These are phyloP conservation scores for Nomada ruficornis DNA, from an alignment of 2,888 invertebrate species.

Conservation along the genomic window DNA sequence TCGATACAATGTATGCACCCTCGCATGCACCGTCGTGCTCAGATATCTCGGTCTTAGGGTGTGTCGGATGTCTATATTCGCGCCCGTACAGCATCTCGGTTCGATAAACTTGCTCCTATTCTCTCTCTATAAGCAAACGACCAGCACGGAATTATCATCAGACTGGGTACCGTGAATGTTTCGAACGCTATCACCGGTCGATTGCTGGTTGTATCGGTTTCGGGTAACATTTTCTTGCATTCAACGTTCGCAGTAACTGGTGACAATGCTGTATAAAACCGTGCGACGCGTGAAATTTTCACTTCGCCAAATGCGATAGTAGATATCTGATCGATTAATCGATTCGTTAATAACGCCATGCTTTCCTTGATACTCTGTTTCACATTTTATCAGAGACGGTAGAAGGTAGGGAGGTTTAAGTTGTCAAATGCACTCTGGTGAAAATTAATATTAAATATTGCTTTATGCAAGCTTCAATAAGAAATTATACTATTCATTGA, in stretches of 20 bases:
- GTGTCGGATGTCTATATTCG: slow-evolving; percentile 76
- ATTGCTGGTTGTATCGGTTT: neutral
- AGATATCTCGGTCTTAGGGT: slow-evolving; percentile 77
- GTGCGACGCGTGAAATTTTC: too few species aligned
- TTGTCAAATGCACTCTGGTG: too few species aligned
- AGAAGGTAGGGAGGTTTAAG: too few species aligned
- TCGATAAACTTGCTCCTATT: slow-evolving; percentile 70
- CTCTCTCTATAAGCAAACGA: slow-evolving; percentile 52
- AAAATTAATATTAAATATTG: too few species aligned
- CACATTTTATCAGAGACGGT: too few species aligned
- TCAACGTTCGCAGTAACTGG: neutral
- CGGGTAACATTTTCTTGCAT: neutral
- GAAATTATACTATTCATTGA: too few species aligned
- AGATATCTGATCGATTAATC: too few species aligned
- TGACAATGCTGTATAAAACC: neutral
- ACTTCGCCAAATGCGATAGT: too few species aligned
- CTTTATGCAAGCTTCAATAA: too few species aligned
- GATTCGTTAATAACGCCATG: too few species aligned
- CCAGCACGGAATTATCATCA: slow-evolving; percentile 53
- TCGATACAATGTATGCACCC: slow-evolving; percentile 82
- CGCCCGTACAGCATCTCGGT: slow-evolving; percentile 70
- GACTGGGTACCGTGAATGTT: slow-evolving; percentile 24
- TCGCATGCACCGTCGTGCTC: slow-evolving; percentile 75
- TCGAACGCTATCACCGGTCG: neutral
- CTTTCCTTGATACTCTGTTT: too few species aligned